Conservation (phyloP, 2,888 invertebrate genomes). For the Tetrapedia diversipes region DNA sequence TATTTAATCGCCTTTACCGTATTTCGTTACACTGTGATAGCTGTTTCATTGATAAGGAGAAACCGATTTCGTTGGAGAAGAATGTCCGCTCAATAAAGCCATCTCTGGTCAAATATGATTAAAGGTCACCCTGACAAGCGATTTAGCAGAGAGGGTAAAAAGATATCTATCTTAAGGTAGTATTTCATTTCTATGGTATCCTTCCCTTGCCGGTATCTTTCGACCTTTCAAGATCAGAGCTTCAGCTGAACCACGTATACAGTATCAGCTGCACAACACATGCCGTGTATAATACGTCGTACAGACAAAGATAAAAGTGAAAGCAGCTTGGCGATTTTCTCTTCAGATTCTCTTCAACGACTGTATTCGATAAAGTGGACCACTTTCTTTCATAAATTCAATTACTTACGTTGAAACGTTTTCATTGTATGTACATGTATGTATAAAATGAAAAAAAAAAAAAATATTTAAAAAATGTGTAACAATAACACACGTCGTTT, state of each 20-base stretch:
- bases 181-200: constrained; percentile 34
- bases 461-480: neutral
- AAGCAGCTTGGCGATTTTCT: constrained; percentile 48
- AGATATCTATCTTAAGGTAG: constrained; percentile 57
- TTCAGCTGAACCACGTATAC: constrained; percentile 22
- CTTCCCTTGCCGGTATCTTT: constrained; percentile 44
- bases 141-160: constrained; percentile 27
- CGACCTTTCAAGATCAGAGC: constrained; percentile 55
- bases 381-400: constrained; percentile 40
- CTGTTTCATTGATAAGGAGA: constrained; percentile 7
- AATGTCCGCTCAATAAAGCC: constrained; percentile 30
- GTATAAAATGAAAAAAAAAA: too few species aligned
- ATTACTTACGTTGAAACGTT: neutral
- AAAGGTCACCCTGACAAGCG: constrained; percentile 51
- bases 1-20: constrained; percentile 4
- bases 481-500: too few species aligned
- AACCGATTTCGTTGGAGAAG: constrained; percentile 33
- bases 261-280: constrained; percentile 42
- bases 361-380: constrained; percentile 12
- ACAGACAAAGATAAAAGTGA: constrained; percentile 47
- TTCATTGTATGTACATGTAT: too few species aligned
- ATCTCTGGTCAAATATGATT: constrained; percentile 62
- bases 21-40: constrained; percentile 5
- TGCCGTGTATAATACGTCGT: too few species aligned
- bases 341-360: constrained; percentile 32